Percentiles rank a stretch among this genome's conserved stretches.
phyloP scores from a whole-genome alignment of 2,888 invertebrate genomes.

The Tipula lateralis region DNA sequence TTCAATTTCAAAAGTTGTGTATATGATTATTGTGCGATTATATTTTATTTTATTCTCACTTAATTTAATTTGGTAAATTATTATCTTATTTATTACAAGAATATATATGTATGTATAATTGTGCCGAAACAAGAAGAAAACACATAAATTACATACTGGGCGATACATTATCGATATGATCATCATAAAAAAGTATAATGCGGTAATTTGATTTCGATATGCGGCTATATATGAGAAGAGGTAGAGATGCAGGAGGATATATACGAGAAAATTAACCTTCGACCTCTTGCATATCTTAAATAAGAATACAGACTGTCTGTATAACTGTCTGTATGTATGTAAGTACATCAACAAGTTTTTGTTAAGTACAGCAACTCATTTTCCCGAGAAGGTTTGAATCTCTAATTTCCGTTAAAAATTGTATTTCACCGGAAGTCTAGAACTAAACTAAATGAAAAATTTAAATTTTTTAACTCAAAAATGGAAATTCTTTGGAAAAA shows the following conservation, averaged over 20 bases:
- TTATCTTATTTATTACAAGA: not conserved
- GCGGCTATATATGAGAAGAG: too few relatives aligned
- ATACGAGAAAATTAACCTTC: not conserved
- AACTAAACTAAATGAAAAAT: too few relatives aligned
- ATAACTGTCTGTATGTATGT: too few relatives aligned
- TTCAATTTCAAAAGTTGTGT: not conserved
- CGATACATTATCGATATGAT: not conserved
- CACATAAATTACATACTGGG: not conserved
- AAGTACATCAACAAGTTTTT: too few relatives aligned
- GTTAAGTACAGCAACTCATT: too few relatives aligned
- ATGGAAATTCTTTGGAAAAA: too few relatives aligned
- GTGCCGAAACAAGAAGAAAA: not conserved
- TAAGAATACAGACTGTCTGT: too few relatives aligned
- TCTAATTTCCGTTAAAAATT: not conserved
- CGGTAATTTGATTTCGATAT: not conserved
- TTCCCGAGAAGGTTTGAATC: too few relatives aligned
- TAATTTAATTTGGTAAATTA: slow-evolving; percentile 24
- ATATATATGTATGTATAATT: not conserved
- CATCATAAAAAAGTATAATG: not conserved
- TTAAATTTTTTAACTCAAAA: too few relatives aligned
- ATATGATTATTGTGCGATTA: not conserved
- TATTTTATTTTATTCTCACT: not conserved
- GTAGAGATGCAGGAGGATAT: not conserved
- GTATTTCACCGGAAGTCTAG: not conserved
- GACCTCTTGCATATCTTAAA: too few relatives aligned